Percentiles rank a stretch among this genome's conserved stretches.
phyloP scores from a whole-genome alignment of 2,113 vertebrate species.

The Ctenomys sociabilis region DNA sequence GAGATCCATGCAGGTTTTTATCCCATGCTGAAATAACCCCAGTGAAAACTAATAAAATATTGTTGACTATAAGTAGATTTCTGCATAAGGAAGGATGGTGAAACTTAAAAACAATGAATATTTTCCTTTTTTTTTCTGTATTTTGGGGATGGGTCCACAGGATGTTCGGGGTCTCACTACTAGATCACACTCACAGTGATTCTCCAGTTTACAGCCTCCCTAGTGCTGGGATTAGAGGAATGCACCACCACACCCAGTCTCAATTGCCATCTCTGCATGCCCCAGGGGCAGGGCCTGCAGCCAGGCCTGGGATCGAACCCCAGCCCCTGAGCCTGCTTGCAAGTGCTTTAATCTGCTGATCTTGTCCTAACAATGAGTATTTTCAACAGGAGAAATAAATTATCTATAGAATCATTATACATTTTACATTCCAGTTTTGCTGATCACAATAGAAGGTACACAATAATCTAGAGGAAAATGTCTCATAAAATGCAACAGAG shows the following conservation, averaged over 20 bases:
- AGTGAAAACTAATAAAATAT: not conserved
- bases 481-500: not conserved
- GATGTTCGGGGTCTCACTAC: too few species aligned
- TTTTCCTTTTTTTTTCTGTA: too few species aligned
- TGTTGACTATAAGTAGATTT: not conserved
- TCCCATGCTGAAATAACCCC: not conserved
- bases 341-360: too few species aligned
- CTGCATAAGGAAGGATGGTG: not conserved
- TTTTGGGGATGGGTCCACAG: too few species aligned
- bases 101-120: slow-evolving; percentile 31
- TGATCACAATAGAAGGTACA: slow-evolving; percentile 13
- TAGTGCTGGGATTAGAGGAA: too few species aligned
- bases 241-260: too few species aligned
- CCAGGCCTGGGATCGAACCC: too few species aligned
- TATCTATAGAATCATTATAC: not conserved
- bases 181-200: too few species aligned
- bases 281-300: too few species aligned
- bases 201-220: too few species aligned
- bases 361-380: not conserved
- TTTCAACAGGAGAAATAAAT: not conserved
- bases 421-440: not conserved
- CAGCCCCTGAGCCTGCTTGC: too few species aligned
- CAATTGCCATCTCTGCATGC: too few species aligned
- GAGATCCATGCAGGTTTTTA: not conserved
- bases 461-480: slow-evolving; percentile 1